These are phyloP conservation scores for Sylvietta virens DNA, from an alignment of 2,113 vertebrate genomes.

Conservation along the genomic window DNA sequence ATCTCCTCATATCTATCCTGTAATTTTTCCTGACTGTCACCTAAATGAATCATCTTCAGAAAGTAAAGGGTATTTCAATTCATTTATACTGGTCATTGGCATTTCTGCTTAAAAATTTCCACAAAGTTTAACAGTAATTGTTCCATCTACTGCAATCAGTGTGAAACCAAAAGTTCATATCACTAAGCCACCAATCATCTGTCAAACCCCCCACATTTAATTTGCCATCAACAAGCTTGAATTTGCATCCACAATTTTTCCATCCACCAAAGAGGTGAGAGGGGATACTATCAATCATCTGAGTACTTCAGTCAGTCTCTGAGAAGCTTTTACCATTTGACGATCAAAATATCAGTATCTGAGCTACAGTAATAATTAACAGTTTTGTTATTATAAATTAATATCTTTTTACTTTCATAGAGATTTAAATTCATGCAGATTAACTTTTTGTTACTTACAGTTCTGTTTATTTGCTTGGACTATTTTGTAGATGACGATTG, in stretches of 20 bases:
- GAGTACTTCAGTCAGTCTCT: neutral
- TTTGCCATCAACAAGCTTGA: neutral
- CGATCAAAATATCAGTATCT: neutral
- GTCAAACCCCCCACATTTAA: neutral
- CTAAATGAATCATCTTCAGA: neutral
- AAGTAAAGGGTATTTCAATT: neutral
- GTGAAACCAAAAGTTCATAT: neutral
- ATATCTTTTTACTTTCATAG: neutral
- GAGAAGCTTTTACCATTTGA: neutral
- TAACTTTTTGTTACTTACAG: conserved; percentile 56
- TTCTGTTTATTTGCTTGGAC: conserved; percentile 41
- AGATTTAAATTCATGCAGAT: neutral
- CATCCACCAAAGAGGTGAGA: neutral
- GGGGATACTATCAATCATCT: neutral
- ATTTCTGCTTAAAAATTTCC: neutral
- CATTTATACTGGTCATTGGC: neutral
- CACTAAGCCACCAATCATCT: neutral
- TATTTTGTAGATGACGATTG: conserved; percentile 54
- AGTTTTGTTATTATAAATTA: neutral
- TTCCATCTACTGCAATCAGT: neutral
- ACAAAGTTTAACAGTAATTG: neutral
- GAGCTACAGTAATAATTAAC: neutral
- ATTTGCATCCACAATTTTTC: neutral
- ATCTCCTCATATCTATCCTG: neutral
- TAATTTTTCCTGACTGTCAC: neutral